Conservation (phyloP, 2,113 vertebrate genomes). For the Xiphias gladius region DNA sequence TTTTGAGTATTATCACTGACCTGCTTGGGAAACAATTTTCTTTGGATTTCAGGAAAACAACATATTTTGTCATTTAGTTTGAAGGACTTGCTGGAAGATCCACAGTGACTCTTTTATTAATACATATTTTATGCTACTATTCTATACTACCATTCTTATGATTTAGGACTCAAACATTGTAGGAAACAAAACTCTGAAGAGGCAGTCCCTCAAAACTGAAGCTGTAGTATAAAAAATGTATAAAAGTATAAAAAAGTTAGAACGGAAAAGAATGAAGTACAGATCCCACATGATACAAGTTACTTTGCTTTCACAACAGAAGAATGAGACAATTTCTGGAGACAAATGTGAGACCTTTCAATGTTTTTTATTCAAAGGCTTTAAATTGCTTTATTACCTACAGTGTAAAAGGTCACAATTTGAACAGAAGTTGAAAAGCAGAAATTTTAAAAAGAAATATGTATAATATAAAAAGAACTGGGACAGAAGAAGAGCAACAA, state of each 20-base stretch:
- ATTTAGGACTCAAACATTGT: too few species aligned
- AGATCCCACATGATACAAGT: not conserved
- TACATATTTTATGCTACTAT: too few species aligned
- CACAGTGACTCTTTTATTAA: too few species aligned
- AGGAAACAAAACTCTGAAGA: too few species aligned
- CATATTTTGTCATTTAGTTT: too few species aligned
- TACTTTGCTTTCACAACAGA: not conserved
- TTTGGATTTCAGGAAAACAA: too few species aligned
- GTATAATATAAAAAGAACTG: conserved; percentile 44
- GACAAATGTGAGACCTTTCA: conserved; percentile 27
- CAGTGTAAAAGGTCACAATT: conserved; percentile 84
- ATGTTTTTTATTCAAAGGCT: conserved; percentile 82
- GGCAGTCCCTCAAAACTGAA: not conserved
- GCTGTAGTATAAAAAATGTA: not conserved
- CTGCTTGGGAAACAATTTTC: too few species aligned
- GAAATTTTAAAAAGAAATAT: conserved; percentile 31
- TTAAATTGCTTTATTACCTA: conserved; percentile 72
- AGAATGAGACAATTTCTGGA: not conserved
- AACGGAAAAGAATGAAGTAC: not conserved
- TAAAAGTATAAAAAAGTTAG: too few species aligned
- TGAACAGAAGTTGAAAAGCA: conserved; percentile 56
- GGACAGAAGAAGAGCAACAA: conserved; percentile 53
- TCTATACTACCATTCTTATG: too few species aligned
- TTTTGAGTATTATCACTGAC: too few species aligned
- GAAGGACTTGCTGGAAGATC: too few species aligned